These are phyloP conservation scores for Mus caroli DNA, from an alignment of 2,797 vertebrate species.

Conservation along the genomic window DNA sequence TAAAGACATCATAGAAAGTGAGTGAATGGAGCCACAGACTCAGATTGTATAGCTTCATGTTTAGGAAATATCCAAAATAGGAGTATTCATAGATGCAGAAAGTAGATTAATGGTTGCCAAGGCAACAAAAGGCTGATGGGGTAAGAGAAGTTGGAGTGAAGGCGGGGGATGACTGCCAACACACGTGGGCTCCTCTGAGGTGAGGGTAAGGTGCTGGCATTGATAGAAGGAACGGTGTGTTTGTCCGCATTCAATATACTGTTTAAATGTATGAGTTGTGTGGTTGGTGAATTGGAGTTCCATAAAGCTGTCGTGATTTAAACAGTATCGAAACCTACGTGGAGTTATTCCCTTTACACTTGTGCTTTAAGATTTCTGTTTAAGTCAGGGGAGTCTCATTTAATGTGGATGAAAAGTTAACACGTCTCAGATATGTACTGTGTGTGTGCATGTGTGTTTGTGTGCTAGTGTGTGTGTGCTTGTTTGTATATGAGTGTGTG, in stretches of 20 bases:
- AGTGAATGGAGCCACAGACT: not conserved
- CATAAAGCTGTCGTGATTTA: constrained; percentile 26
- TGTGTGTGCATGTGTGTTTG: not conserved
- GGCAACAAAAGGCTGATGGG: not conserved
- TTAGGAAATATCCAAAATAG: not conserved
- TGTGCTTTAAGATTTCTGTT: constrained; percentile 40
- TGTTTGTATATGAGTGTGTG: not conserved
- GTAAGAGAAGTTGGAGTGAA: not conserved
- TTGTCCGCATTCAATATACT: not conserved
- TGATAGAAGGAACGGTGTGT: not conserved
- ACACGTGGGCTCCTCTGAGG: not conserved
- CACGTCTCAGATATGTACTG: not conserved
- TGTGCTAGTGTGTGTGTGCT: not conserved
- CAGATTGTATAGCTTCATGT: not conserved
- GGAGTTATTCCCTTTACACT: constrained; percentile 3
- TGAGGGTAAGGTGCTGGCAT: not conserved
- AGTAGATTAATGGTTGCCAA: not conserved
- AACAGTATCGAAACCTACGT: constrained; percentile 17
- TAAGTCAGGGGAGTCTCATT: constrained; percentile 35
- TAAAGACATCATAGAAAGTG: not conserved
- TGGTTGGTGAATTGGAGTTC: not conserved
- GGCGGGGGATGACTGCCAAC: not conserved
- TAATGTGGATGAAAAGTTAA: not conserved
- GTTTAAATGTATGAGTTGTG: not conserved
- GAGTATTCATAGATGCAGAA: not conserved